These are phyloP conservation scores for Brachirus orientalis DNA, from an alignment of 2,113 vertebrate genomes.

Conservation along the genomic window DNA sequence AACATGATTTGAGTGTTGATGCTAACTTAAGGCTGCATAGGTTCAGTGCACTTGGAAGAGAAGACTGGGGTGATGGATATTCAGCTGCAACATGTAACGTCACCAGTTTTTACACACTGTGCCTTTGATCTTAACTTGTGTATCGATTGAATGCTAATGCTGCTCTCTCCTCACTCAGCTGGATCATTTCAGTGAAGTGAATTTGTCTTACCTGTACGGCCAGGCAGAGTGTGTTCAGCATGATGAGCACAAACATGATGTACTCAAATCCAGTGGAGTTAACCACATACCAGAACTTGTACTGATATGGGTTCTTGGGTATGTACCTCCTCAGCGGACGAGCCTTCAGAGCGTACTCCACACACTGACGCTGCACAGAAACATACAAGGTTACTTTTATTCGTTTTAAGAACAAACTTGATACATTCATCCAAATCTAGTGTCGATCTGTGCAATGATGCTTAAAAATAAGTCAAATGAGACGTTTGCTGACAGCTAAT, in stretches of 20 bases:
- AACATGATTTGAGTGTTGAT: too few species aligned
- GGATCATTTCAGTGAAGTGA: background rate
- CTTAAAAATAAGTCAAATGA: too few species aligned
- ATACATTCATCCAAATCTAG: background rate
- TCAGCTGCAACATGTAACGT: too few species aligned
- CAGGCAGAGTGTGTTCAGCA: constrained; percentile 99
- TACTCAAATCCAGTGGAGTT: constrained; percentile 99
- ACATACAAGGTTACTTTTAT: background rate
- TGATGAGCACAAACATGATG: constrained; percentile 99
- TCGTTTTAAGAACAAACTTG: background rate
- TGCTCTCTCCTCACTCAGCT: background rate
- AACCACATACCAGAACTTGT: constrained; percentile 99
- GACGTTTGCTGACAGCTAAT: too few species aligned
- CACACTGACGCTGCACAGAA: constrained; percentile 92
- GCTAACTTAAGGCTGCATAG: too few species aligned
- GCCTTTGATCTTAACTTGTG: too few species aligned
- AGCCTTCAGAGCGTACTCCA: constrained; percentile 97
- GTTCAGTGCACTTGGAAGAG: too few species aligned
- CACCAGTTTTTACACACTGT: too few species aligned
- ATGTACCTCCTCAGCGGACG: constrained; percentile 95
- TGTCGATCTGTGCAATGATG: too few species aligned
- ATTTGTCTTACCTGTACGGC: constrained; percentile 92
- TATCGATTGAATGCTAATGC: too few species aligned
- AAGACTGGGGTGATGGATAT: too few species aligned
- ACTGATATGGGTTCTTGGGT: constrained; percentile 99